Conservation (phyloP, 2,797 vertebrate species). For the Lithobates sylvaticus region DNA sequence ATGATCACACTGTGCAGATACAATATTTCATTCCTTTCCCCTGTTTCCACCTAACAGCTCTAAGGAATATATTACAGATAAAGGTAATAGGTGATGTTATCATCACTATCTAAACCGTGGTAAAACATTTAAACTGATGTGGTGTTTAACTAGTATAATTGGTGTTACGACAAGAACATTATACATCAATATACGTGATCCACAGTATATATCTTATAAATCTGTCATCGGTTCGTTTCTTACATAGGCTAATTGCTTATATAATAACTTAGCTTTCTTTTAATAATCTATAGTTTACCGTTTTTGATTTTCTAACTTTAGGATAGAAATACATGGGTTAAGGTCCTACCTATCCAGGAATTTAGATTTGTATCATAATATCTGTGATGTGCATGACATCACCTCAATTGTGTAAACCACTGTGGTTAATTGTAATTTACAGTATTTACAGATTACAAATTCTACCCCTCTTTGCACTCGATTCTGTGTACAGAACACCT, state of each 20-base stretch:
- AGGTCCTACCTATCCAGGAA: not conserved
- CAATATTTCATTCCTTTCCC: conserved; percentile 23
- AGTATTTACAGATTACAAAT: no score
- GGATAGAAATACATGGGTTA: not conserved
- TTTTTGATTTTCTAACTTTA: not conserved
- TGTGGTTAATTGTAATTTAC: no score
- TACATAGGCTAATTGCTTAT: not conserved
- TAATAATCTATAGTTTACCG: not conserved
- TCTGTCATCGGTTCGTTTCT: not conserved
- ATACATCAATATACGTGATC: not conserved
- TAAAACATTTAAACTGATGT: conserved; percentile 36
- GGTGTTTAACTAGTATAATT: conserved; percentile 40
- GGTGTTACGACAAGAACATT: conserved; percentile 24
- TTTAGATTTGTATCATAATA: not conserved
- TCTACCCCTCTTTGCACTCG: no score
- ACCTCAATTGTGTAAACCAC: no score
- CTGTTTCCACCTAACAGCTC: conserved; percentile 13
- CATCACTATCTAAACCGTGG: conserved; percentile 30
- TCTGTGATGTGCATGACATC: no score
- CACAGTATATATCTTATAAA: not conserved
- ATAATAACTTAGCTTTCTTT: not conserved
- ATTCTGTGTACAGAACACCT: no score
- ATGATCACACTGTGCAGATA: conserved; percentile 39
- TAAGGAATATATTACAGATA: conserved; percentile 47
- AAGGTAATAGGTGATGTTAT: conserved; percentile 53